Percentiles rank a stretch among this genome's conserved stretches.
Evolutionary conservation across 1,140 invertebrate species (phyloP).

Genomic region (Drosophila neocordata): DNA sequence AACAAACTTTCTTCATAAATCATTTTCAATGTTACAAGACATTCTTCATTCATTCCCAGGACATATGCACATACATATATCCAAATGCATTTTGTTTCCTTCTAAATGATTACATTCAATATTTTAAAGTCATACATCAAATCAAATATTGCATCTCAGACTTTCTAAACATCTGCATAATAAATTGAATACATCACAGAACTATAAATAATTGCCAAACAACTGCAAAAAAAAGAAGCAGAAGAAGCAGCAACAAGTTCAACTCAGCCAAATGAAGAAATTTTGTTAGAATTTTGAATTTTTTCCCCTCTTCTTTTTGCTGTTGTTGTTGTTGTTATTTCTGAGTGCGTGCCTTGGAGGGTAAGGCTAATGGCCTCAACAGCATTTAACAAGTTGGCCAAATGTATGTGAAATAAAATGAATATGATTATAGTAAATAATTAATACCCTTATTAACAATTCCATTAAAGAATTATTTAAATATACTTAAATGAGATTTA

Average conservation of each 20-base stretch:
- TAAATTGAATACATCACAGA: conserved; percentile 81
- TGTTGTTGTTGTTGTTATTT: conserved; percentile 27
- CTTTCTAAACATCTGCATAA: conserved; percentile 76
- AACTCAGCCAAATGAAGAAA: conserved; percentile 69
- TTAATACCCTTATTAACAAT: conserved; percentile 4
- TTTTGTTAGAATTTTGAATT: conserved; percentile 78
- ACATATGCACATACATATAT: too few species aligned
- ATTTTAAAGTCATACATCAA: conserved; percentile 72
- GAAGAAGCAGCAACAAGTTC: conserved; percentile 52
- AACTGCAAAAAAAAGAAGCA: conserved; percentile 57
- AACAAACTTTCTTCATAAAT: conserved; percentile 1
- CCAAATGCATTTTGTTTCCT: not conserved
- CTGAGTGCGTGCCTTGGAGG: conserved; percentile 41
- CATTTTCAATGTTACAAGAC: not conserved
- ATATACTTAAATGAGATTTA: too few species aligned
- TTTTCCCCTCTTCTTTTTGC: conserved; percentile 11
- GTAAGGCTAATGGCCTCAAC: conserved; percentile 70
- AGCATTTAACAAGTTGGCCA: conserved; percentile 64
- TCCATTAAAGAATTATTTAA: too few species aligned
- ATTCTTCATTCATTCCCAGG: not conserved
- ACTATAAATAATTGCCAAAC: conserved; percentile 79
- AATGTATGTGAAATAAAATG: conserved; percentile 68
- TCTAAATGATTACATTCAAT: conserved; percentile 60
- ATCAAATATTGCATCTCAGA: conserved; percentile 69
- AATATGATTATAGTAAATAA: conserved; percentile 21